Base-by-base conservation (phyloP, 2,888 invertebrate species). In the Onchidella celtica region DNA sequence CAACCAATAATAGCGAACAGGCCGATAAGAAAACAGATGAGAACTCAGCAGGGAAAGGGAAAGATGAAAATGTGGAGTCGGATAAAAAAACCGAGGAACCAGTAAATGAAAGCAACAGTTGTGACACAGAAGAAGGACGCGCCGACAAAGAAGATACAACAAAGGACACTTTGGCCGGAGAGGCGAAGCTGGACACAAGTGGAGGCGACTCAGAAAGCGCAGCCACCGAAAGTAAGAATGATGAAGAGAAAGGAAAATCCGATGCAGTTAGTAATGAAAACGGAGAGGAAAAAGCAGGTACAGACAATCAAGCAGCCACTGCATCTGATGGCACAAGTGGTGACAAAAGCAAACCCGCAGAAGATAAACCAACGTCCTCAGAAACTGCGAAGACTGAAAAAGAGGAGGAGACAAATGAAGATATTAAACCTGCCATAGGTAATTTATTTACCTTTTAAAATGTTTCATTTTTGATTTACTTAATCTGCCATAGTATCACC, bases 401-500 rank as follows among this genome's bases (percentile, higher is more conserved):
- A 32, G 47, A 72, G n/a, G 57, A 36, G 21, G 11, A 63, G 32
- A 47, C 40, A 14, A 24, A n/a, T 11, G 68, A 29, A 24, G 81
- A 73, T 24, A 21, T 69, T 17, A 81, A 75, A 65, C 74, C 81
- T n/a, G 75, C n/a, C n/a, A n/a, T n/a, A n/a, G n/a, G n/a, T n/a
- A n/a, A n/a, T n/a, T n/a, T n/a, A n/a, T n/a, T n/a, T n/a, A n/a
- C n/a, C n/a, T n/a, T n/a, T n/a, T n/a, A n/a, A n/a, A n/a, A n/a
- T n/a, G n/a, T n/a, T n/a, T n/a, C n/a, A n/a, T n/a, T n/a, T n/a
- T n/a, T n/a, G n/a, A n/a, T n/a, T n/a, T n/a, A n/a, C n/a, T n/a
- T n/a, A n/a, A n/a, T n/a, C n/a, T n/a, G n/a, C n/a, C n/a, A n/a
- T n/a, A n/a, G n/a, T n/a, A n/a, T n/a, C n/a, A n/a, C n/a, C n/a